Conservation (phyloP, 1,140 invertebrate genomes). For the Glomeris maerens region DNA sequence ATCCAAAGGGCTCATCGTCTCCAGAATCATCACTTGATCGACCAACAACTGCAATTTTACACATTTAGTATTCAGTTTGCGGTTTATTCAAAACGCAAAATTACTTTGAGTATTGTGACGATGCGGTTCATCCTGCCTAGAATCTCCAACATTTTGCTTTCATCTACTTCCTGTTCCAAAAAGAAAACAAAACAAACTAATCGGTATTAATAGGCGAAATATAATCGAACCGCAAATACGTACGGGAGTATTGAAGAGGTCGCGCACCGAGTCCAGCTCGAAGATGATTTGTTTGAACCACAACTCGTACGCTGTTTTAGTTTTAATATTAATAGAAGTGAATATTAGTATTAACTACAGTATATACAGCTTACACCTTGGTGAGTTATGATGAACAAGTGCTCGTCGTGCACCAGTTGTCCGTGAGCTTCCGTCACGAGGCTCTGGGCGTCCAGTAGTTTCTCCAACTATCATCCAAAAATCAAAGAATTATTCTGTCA, state of each 20-base stretch:
- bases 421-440: slow-evolving; percentile 55
- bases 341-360: neutral
- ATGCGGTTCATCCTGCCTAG: slow-evolving; percentile 80
- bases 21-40: slow-evolving; percentile 92
- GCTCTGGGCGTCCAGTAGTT: slow-evolving; percentile 68
- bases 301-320: slow-evolving; percentile 78
- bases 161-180: slow-evolving; percentile 50
- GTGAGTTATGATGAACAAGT: slow-evolving; percentile 93
- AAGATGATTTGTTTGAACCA: slow-evolving; percentile 99
- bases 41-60: slow-evolving; percentile 56
- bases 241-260: slow-evolving; percentile 56
- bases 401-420: slow-evolving; percentile 82
- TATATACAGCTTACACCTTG: slow-evolving; percentile 56
- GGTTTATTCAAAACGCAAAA: slow-evolving; percentile 11
- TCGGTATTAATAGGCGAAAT: neutral
- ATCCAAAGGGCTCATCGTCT: slow-evolving; percentile 94
- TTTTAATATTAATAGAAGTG: neutral
- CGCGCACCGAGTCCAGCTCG: slow-evolving; percentile 83
- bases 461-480: slow-evolving; percentile 58
- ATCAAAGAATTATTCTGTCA: too few species aligned
- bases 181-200: slow-evolving; percentile 11
- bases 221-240: slow-evolving; percentile 12
- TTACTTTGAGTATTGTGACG: slow-evolving; percentile 86
- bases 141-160: slow-evolving; percentile 82
- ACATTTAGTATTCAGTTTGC: neutral